Conservation (phyloP, 1,140 invertebrate genomes). For the Zaprionus ornatus region DNA sequence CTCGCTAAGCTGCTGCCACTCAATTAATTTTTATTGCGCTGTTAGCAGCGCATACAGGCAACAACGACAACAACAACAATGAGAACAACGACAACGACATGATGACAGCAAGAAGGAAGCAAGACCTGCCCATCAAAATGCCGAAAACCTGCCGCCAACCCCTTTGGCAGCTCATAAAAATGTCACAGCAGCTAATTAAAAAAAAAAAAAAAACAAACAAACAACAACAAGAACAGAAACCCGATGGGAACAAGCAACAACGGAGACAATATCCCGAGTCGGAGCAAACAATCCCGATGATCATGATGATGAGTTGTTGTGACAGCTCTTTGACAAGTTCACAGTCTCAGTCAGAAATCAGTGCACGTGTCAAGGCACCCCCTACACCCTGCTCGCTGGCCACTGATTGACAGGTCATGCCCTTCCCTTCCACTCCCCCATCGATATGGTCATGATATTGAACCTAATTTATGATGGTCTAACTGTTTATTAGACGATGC, state of each 20-base stretch:
- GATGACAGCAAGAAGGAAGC: not conserved
- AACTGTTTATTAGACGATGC: not conserved
- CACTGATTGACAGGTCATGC: slow-evolving; percentile 3
- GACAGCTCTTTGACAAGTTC: slow-evolving; percentile 55
- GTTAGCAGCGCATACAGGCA: slow-evolving; percentile 48
- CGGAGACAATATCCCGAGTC: slow-evolving; percentile 2
- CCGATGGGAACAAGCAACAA: not conserved
- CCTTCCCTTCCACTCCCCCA: not conserved
- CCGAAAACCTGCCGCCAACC: slow-evolving; percentile 30
- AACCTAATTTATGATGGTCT: not conserved
- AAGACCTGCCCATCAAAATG: slow-evolving; percentile 15
- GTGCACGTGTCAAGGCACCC: slow-evolving; percentile 45
- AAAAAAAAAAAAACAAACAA: slow-evolving; percentile 5
- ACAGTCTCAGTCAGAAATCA: slow-evolving; percentile 33
- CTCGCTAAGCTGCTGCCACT: slow-evolving; percentile 56
- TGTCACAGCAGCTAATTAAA: slow-evolving; percentile 73
- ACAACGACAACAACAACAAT: slow-evolving; percentile 18
- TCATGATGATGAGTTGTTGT: slow-evolving; percentile 42
- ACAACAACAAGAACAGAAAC: slow-evolving; percentile 1
- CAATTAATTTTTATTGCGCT: slow-evolving; percentile 81
- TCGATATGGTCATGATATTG: not conserved
- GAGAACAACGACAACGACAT: not conserved
- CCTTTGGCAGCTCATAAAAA: slow-evolving; percentile 74
- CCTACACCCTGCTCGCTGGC: not conserved
- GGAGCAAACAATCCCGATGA: not conserved